Conservation (phyloP, 2,113 vertebrate species). For the Heterotilapia buettikoferi region DNA sequence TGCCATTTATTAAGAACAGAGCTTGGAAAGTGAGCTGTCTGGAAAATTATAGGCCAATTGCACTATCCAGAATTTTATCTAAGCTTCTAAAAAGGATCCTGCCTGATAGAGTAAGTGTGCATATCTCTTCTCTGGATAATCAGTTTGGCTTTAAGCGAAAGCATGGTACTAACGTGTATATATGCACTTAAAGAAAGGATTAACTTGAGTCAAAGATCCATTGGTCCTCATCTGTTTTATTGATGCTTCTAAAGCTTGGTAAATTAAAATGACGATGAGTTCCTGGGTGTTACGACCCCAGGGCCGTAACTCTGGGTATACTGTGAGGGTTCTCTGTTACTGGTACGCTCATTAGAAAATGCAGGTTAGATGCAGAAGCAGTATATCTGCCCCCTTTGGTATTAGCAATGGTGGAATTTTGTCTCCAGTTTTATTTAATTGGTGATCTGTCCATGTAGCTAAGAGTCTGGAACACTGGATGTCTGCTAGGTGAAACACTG, state of each 20-base stretch:
- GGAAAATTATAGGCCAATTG: background rate
- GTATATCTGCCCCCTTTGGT: no score
- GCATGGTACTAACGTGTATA: background rate
- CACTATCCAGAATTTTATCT: background rate
- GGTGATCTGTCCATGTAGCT: no score
- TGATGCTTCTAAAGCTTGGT: background rate
- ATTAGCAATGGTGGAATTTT: no score
- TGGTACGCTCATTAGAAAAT: no score
- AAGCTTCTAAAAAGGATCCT: background rate
- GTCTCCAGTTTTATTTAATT: no score
- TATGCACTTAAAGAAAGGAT: background rate
- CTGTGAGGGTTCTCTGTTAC: no score
- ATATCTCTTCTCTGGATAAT: background rate
- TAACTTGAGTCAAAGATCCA: background rate
- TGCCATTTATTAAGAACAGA: background rate
- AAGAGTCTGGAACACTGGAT: background rate
- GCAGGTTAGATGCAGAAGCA: no score
- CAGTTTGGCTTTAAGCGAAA: background rate
- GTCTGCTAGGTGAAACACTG: background rate
- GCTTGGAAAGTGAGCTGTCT: background rate
- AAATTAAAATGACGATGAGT: background rate
- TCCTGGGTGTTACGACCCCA: fast-evolving
- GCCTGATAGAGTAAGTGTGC: background rate
- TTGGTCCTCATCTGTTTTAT: background rate
- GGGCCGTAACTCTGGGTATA: no score